These are phyloP conservation scores for Plectrocnemia conspersa DNA, from an alignment of 1,140 invertebrate genomes.

Conservation along the genomic window DNA sequence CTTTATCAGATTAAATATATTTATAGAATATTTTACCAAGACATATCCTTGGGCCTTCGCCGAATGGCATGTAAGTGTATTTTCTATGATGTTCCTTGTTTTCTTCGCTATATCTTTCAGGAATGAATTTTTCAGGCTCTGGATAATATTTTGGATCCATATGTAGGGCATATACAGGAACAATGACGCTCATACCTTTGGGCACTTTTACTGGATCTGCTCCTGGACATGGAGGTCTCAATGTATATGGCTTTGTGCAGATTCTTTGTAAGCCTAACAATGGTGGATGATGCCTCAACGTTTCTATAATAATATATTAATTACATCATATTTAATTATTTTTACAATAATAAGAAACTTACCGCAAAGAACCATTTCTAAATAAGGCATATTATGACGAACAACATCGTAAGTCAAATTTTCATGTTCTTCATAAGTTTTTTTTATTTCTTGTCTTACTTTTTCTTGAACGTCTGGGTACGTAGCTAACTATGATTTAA, in stretches of 20 bases:
- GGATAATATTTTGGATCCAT: constrained; percentile 25
- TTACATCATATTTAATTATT: too few species aligned
- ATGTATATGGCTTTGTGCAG: constrained; percentile 13
- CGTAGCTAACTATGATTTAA: constrained; percentile 8
- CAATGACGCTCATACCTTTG: constrained; percentile 14
- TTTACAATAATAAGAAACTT: background rate
- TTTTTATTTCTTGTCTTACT: constrained; percentile 10
- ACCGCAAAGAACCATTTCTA: constrained; percentile 20
- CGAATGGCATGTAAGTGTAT: constrained; percentile 22
- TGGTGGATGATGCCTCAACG: constrained; percentile 18
- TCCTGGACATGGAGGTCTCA: constrained; percentile 1
- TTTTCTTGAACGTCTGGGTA: constrained; percentile 11
- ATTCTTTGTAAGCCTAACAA: constrained; percentile 10
- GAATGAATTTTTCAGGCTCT: constrained; percentile 23
- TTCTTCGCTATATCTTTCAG: constrained; percentile 25
- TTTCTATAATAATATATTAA: constrained; percentile 16
- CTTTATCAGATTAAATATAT: too few species aligned
- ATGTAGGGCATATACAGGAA: constrained; percentile 21
- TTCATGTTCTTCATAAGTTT: background rate
- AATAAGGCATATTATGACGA: constrained; percentile 11
- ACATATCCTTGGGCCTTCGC: constrained; percentile 29
- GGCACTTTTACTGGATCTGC: constrained; percentile 3
- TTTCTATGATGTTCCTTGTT: constrained; percentile 15
- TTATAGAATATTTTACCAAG: constrained; percentile 21
- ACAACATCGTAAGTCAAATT: constrained; percentile 11